Base-by-base conservation (phyloP, 2,113 vertebrate genomes). In the Raja brachyura region DNA sequence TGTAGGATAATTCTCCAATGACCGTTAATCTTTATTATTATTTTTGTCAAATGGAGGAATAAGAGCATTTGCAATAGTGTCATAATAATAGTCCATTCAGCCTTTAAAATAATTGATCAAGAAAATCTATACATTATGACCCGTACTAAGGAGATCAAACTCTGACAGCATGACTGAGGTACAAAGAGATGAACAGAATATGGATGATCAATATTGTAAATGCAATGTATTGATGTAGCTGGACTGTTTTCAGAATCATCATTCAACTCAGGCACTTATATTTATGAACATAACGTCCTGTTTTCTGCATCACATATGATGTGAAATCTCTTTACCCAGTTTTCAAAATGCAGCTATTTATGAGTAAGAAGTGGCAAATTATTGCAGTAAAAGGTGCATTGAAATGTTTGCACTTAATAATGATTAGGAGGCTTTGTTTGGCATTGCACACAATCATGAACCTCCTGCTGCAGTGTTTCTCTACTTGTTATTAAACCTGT, bases 61-160 rank as follows among this genome's bases (percentile, higher is more conserved):
- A 20, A 92, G 39, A 54, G 33, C 54, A 28, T 28, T 73, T 25
- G 11, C 22, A 73, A 20, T 13, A 48, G 63, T 22, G 6, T 25
- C 25, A 73, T 73, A 48, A 54, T 73, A 68, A 25, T 92, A 73
- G 22, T 20, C 70, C 33, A 74, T 92, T 73, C 33, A 22, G 33
- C 68, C 66, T 92, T 39, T 25, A 73, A 16, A 90, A 70, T 73
- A 92, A 92, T 92, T 92, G 33, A 73, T 25, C 88, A 73, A 33
- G 63, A 90, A 90, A 90, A 20, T 68, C 48, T 90, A 33, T 54
- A 31, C 88, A 20, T 39, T 70, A 25, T 90, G 31, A 90, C 16
- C 68, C 66, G 28, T 92, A 14, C 90, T 13, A 73, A 92, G 68
- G 33, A 92, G 6, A 54, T 25, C 66, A 92, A 92, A 33, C 0